Evolutionary conservation across 1,140 invertebrate species (phyloP), one percentile per base, ranked within the genome.

Genomic region (Aphaenogaster rudis): DNA sequence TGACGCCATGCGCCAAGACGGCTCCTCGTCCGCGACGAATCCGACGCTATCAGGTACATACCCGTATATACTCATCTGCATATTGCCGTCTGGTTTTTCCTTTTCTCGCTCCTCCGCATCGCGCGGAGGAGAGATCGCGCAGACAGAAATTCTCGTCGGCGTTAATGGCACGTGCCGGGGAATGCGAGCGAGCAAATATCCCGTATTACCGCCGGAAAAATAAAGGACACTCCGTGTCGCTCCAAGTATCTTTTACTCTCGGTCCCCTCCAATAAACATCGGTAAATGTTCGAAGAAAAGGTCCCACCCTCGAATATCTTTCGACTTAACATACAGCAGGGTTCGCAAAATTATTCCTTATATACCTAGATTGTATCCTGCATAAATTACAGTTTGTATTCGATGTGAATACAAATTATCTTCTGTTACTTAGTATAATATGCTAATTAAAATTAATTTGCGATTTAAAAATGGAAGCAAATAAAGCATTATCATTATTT

Each of bases 1-100:
- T 92, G 93, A 94, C 92, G 92, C 94, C 86, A 88, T 91, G 86
- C 94, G 93, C 87, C 92, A 94, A 86, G 93, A 94, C 86, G 88
- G 89, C 81, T 84, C 78, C 80, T 89, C 89, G 48, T 92, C 87
- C 81, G 92, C 92, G 90, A 88, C 89, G 90, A 91, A 93, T 88
- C 90, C 89, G 80, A 88, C 90, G 59, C 66, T 87, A 90, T 72
- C 88, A 92, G 92, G 91, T 91, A 92, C 50, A 87, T 85, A 86
- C 64, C 50, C 48, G 63, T 67, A 67, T 28, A 59, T 72, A 72
- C 57, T 63, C 69, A 61, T 88, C 45, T 33, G n/a, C 69, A 33
- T 82, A 71, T 61, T 64, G 54, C 69, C 63, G 52, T 61, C 61
- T 61, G 39, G 85, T 78, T 80, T 88, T 89, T 79, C 45, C 67